Percentiles rank a stretch among this genome's conserved stretches.
These are phyloP conservation scores for Apoderus coryli DNA, from an alignment of 2,888 invertebrate species.

Conservation along the genomic window DNA sequence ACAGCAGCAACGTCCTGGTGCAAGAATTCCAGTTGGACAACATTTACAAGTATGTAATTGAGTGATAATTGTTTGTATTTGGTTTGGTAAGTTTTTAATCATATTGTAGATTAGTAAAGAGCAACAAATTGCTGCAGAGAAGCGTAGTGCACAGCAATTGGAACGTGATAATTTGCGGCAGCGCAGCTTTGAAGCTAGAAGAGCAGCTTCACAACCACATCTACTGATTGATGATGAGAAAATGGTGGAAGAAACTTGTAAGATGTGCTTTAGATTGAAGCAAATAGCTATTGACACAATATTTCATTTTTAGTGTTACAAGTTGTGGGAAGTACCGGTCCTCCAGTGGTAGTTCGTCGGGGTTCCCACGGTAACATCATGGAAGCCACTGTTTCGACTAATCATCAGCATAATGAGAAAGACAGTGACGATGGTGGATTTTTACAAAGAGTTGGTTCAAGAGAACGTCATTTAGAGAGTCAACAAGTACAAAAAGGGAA, in stretches of 20 bases:
- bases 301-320: too few species aligned
- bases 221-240: constrained; percentile 37
- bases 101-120: too few species aligned
- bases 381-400: constrained; percentile 27
- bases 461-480: constrained; percentile 19
- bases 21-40: too few species aligned
- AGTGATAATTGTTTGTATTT: too few species aligned
- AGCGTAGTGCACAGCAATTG: constrained; percentile 46
- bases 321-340: too few species aligned
- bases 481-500: constrained; percentile 12
- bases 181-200: constrained; percentile 41
- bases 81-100: too few species aligned
- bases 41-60: too few species aligned
- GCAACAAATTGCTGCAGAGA: constrained; percentile 27
- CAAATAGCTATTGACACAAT: too few species aligned
- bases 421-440: constrained; percentile 42
- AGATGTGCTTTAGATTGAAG: too few species aligned
- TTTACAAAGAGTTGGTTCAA: constrained; percentile 34
- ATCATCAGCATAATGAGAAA: constrained; percentile 21
- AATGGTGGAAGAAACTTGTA: too few species aligned
- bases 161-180: constrained; percentile 44
- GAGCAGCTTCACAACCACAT: constrained; percentile 54
- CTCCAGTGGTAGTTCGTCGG: constrained; percentile 29
- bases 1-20: too few species aligned
- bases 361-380: constrained; percentile 47